Base-by-base conservation (phyloP, 2,888 invertebrate genomes). In the Auanema freiburgensis region DNA sequence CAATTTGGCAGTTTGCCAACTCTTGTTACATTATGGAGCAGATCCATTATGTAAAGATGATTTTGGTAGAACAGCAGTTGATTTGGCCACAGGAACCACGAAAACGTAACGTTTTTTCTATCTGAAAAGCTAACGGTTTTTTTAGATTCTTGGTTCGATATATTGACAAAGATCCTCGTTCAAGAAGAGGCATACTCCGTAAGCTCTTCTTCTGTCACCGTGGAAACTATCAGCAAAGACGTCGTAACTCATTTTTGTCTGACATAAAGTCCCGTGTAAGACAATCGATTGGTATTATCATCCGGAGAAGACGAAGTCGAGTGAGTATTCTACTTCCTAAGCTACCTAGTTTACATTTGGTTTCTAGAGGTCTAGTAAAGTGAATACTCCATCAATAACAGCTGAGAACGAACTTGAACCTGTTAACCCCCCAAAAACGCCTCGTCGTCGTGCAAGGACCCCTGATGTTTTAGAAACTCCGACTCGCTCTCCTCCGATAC, bases 1-100 rank as follows among this genome's bases (percentile, higher is more conserved):
- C 60, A 79, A 80, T 52, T 66, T 80, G 55, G 75, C 73, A 0
- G 77, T 80, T 72, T 73, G 74, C 63, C 79, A 79, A 52, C 59
- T 77, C 14, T 55, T 79, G 40, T 53, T 78, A 6, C 74, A 74
- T 52, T 79, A 76, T 56, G 79, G 79, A 23, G 76, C 76, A 6
- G 72, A 79, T 63, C 61, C 66, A 14, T 50, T 52, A 51, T 63
- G 61, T 12, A 51, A 66, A 12, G 73, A 76, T 61, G 71, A 69
- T 44, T 58, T 71, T 25, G 73, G 71, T 16, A 62, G 73, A 18
- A 73, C 73, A 10, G 59, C 76, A 10, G 50, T 71, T 41, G 65
- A 63, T 55, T 54, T 75, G 41, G 67, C 75, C 3, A 68, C 63
- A 16, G 75, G 75, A 14, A 75, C 69, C 49, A 63, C 68, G 1